Percentiles rank a stretch among this genome's conserved stretches.
Evolutionary conservation across 2,113 vertebrate genomes (phyloP).

Genomic region (Spheniscus mendiculus): DNA sequence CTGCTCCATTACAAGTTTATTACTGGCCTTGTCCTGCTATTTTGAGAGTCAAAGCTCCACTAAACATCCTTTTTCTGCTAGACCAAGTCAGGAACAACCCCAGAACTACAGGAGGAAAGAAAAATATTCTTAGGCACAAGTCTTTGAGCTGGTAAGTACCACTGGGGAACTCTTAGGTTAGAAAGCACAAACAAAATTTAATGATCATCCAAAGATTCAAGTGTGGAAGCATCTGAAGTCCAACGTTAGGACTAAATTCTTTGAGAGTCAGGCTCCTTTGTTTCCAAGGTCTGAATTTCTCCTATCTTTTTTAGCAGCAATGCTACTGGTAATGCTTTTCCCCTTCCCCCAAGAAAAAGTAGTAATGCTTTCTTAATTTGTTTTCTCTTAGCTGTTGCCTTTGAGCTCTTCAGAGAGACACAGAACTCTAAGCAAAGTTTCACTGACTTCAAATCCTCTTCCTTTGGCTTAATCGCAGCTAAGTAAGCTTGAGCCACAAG

Average conservation of each 20-base stretch:
- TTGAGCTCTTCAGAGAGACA: neutral
- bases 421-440: neutral
- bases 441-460: neutral
- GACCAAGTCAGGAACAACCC: neutral
- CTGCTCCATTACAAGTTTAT: neutral
- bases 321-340: neutral
- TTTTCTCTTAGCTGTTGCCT: neutral
- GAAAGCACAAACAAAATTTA: neutral
- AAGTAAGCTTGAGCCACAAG: neutral
- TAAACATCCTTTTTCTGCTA: neutral
- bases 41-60: neutral
- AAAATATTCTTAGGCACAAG: neutral
- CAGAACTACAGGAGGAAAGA: neutral
- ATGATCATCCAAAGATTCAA: neutral
- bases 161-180: neutral
- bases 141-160: neutral
- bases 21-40: neutral
- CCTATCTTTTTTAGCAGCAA: neutral
- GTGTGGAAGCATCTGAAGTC: neutral
- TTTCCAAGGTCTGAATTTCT: neutral
- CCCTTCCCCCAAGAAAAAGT: neutral
- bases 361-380: neutral
- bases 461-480: neutral
- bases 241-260: neutral
- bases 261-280: neutral